Conservation (phyloP, 2,797 vertebrate genomes). For the Neopelma chrysocephalum region DNA sequence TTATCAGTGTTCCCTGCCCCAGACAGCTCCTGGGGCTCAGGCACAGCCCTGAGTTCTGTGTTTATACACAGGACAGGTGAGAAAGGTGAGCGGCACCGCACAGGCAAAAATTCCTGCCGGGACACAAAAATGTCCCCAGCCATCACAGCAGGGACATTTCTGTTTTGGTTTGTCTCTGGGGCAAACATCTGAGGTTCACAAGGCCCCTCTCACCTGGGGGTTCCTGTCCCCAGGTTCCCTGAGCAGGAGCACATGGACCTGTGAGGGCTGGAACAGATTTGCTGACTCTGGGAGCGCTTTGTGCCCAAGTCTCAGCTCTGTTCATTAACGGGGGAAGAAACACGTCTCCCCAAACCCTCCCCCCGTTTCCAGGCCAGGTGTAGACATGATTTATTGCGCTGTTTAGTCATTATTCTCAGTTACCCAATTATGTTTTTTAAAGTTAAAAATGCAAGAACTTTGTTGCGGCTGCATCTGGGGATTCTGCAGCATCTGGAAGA, state of each 20-base stretch:
- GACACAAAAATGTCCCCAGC: neutral
- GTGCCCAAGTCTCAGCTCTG: neutral
- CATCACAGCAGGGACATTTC: neutral
- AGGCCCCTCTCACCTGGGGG: neutral
- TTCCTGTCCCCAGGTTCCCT: rapidly evolving
- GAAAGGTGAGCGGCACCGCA: rapidly evolving
- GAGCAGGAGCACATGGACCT: rapidly evolving
- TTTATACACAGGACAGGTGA: neutral
- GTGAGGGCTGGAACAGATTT: neutral
- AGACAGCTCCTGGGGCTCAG: neutral
- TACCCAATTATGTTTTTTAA: slow-evolving; percentile 66
- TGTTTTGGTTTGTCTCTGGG: neutral
- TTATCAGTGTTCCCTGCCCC: neutral
- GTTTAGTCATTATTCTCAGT: slow-evolving; percentile 69
- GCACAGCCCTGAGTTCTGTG: neutral
- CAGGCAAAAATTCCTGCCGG: neutral
- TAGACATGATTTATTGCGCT: slow-evolving; percentile 68
- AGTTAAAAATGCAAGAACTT: slow-evolving; percentile 59
- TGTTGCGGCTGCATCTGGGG: slow-evolving; percentile 63
- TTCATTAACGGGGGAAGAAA: slow-evolving; percentile 41
- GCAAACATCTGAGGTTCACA: neutral
- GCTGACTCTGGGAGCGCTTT: slow-evolving; percentile 39
- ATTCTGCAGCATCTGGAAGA: slow-evolving; percentile 69
- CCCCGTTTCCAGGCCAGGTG: slow-evolving; percentile 50
- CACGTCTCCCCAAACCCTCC: neutral